Percentiles rank a stretch among this genome's conserved stretches.
Conservation (phyloP, 2,113 vertebrate species). For the Heloderma charlesbogerti region DNA sequence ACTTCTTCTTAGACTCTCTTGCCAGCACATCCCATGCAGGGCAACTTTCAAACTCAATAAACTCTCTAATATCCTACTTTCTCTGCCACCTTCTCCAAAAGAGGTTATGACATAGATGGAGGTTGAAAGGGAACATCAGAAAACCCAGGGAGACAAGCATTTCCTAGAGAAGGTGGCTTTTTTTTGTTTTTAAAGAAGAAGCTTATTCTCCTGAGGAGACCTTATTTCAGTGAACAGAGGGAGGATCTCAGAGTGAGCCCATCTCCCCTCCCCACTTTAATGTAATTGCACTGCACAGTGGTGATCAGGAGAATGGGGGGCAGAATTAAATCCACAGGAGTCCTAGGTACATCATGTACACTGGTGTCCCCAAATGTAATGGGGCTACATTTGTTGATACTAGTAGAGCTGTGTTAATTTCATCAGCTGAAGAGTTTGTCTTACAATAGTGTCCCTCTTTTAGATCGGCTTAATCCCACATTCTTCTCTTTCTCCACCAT, state of each 20-base stretch:
- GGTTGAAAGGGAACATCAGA: not conserved
- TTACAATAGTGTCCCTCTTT: not conserved
- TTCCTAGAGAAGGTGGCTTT: not conserved
- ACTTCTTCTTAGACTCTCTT: not conserved
- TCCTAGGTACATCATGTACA: not conserved
- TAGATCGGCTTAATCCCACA: not conserved
- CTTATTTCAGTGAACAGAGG: not conserved
- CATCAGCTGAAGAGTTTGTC: not conserved
- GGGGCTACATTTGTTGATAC: not conserved
- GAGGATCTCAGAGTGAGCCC: not conserved
- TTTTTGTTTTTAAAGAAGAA: too few relatives aligned
- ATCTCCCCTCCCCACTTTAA: not conserved
- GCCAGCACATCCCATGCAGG: not conserved
- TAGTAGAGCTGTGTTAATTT: not conserved
- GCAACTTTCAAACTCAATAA: constrained; percentile 15
- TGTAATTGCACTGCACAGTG: not conserved
- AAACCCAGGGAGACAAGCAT: not conserved
- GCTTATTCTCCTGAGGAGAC: not conserved
- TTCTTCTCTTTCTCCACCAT: not conserved
- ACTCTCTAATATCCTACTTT: constrained; percentile 1
- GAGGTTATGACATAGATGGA: not conserved
- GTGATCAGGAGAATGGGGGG: not conserved
- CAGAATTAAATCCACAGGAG: not conserved
- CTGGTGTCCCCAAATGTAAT: not conserved
- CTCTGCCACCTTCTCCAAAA: not conserved